These are phyloP conservation scores for Hyperopisus bebe DNA, from an alignment of 2,113 vertebrate genomes.

Conservation along the genomic window DNA sequence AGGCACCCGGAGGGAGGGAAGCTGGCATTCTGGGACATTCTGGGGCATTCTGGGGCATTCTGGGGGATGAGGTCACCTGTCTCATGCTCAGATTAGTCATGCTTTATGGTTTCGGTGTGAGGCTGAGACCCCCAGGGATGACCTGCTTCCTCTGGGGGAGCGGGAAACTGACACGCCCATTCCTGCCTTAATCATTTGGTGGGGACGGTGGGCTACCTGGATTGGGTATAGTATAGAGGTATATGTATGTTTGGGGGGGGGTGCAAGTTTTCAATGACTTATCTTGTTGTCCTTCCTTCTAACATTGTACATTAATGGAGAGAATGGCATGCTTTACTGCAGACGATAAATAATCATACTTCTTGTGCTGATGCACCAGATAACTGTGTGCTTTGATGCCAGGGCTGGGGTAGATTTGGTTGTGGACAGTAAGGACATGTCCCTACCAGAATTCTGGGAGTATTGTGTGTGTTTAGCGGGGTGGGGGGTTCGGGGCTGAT, in stretches of 20 bases:
- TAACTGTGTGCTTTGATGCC: neutral
- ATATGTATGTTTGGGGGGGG: neutral
- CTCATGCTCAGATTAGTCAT: neutral
- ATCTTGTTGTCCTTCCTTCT: neutral
- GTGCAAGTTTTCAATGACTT: neutral
- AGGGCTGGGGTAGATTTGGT: neutral
- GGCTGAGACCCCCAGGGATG: neutral
- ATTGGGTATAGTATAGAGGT: neutral
- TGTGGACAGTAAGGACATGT: neutral
- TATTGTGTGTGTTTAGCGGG: neutral
- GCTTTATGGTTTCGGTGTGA: neutral
- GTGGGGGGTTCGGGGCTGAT: neutral
- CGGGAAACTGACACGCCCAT: neutral
- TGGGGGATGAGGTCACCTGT: neutral
- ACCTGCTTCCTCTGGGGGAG: neutral
- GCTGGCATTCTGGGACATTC: neutral
- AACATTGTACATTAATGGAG: neutral
- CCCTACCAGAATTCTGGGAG: neutral
- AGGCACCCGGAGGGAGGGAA: constrained; percentile 54
- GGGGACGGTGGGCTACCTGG: neutral
- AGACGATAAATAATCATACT: neutral
- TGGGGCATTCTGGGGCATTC: neutral
- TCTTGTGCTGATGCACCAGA: neutral
- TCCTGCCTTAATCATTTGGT: neutral
- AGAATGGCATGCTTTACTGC: neutral